Conservation (phyloP, 2,888 invertebrate species). For the Diabrotica balteata region DNA sequence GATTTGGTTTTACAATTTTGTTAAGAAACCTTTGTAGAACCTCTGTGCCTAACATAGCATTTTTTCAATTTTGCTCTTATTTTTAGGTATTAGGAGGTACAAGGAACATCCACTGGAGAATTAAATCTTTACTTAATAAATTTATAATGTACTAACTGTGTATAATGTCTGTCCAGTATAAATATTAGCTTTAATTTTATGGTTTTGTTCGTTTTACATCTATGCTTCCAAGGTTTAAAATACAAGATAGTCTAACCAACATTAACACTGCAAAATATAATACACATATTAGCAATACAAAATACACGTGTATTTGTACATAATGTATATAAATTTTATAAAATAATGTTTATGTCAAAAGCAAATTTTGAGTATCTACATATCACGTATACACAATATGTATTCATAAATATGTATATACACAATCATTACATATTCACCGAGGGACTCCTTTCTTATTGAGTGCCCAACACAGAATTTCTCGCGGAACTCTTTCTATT, state of each 20-base stretch:
- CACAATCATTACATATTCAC: no score
- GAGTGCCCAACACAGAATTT: no score
- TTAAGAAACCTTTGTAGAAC: not conserved
- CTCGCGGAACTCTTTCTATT: no score
- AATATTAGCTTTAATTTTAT: not conserved
- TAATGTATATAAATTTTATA: not conserved
- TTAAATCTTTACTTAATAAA: not conserved
- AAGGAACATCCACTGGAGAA: slow-evolving; percentile 3
- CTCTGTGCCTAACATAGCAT: not conserved
- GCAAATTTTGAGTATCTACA: no score
- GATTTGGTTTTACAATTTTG: not conserved
- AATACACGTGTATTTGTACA: not conserved
- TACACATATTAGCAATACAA: not conserved
- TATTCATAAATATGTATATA: no score
- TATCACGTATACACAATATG: no score
- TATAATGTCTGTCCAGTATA: not conserved
- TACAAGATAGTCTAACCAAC: not conserved
- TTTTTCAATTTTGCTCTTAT: slow-evolving; percentile 1
- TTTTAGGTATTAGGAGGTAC: slow-evolving; percentile 3
- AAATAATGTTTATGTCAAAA: no score
- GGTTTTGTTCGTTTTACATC: no score
- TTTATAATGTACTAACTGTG: slow-evolving; percentile 1
- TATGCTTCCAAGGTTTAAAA: no score
- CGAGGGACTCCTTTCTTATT: no score
- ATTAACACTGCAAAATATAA: not conserved